Conservation (phyloP, 2,797 vertebrate genomes). For the Cetoscarus ocellatus region DNA sequence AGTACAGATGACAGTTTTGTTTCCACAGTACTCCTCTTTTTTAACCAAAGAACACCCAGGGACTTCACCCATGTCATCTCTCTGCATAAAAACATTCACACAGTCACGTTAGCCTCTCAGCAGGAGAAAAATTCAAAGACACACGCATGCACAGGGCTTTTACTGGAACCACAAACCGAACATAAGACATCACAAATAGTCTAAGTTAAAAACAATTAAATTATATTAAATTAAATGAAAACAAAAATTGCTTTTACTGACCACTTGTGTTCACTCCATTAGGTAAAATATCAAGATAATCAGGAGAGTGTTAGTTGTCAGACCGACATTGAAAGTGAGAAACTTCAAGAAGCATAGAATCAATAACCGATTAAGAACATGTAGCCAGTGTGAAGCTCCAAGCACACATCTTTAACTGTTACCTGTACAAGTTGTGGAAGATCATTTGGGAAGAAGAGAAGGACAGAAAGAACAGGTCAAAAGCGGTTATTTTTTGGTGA, state of each 20-base stretch:
- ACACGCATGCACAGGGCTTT: conserved; percentile 32
- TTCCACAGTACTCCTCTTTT: conserved; percentile 36
- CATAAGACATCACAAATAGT: conserved; percentile 57
- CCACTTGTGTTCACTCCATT: conserved; percentile 45
- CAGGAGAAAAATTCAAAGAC: conserved; percentile 39
- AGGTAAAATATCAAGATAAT: conserved; percentile 51
- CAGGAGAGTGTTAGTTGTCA: conserved; percentile 45
- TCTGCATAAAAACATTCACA: conserved; percentile 59
- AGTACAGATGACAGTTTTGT: conserved; percentile 30
- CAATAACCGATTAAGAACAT: conserved; percentile 62
- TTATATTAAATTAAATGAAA: too few relatives aligned
- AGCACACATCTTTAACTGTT: conserved; percentile 59
- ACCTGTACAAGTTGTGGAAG: conserved; percentile 72
- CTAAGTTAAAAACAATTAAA: conserved; percentile 27
- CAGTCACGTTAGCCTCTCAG: conserved; percentile 33
- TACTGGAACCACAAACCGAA: conserved; percentile 59
- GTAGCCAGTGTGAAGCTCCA: conserved; percentile 63
- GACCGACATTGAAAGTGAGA: conserved; percentile 38
- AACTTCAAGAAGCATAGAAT: conserved; percentile 48
- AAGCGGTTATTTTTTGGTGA: conserved; percentile 56
- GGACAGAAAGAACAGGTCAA: conserved; percentile 63
- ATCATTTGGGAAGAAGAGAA: conserved; percentile 62
- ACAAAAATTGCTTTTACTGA: conserved; percentile 49
- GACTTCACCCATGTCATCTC: conserved; percentile 39
- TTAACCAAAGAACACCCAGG: conserved; percentile 36